Base-by-base conservation (phyloP, 2,797 vertebrate species). In the Argya squamiceps region DNA sequence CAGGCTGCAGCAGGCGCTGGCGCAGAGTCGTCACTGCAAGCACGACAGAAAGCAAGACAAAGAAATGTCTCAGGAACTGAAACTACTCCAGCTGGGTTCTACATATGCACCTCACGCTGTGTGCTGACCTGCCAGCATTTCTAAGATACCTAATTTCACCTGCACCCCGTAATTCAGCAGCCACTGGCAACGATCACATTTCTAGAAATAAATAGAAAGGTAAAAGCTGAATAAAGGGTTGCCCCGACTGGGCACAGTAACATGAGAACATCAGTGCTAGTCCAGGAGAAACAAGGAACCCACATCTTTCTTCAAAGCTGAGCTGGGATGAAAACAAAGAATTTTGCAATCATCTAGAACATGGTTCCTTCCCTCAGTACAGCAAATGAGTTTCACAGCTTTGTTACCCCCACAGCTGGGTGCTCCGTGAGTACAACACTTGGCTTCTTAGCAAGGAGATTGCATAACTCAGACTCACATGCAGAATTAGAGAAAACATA, bases 1-100 rank as follows among this genome's bases (percentile, higher is more conserved):
- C 99, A 9, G 99, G 99, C 98, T 99, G 99, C 90, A 99, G 97
- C 55, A 99, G 98, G 55, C 99, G 99, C 98, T 99, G 99, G 8
- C 98, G 98, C 96, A 99, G 98, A 11, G 99, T 99, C 4, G 99
- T 99, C 96, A 99, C 99, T 99, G 94, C 23, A 70, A 16, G 43
- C 74, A 60, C 21, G 55, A 86, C 46, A 93, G 59, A 95, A 80
- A 59, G 60, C 36, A 50, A 88, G 23, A 82, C 52, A 83, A 84
- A 77, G 73, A 32, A 43, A 77, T 0, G 5, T 16, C 36, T 81
- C 65, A 15, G 34, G 44, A 53, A 53, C 73, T 50, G 76, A 27
- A 89, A 43, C 58, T n/a, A n/a, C 49, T 69, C 1, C 0, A 91
- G 55, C 59, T 39, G 49, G 19, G 29, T 29, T 21, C 27, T 39